Conservation (phyloP, 1,140 invertebrate species). For the Popillia japonica region DNA sequence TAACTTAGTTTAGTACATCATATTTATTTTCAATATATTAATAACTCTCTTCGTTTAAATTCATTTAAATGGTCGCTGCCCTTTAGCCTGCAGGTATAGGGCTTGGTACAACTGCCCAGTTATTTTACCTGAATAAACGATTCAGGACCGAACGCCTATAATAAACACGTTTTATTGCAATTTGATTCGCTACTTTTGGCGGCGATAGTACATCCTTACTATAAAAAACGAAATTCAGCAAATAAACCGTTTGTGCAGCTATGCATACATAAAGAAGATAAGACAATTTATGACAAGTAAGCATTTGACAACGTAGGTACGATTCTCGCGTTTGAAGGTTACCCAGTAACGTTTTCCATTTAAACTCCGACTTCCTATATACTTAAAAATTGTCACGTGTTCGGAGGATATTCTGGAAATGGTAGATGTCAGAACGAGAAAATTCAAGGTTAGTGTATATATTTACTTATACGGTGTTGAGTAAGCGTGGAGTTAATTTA, state of each 20-base stretch:
- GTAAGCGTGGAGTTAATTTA: background rate
- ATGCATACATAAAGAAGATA: no score
- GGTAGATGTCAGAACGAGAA: background rate
- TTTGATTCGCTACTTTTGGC: no score
- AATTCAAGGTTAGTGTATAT: background rate
- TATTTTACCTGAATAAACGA: no score
- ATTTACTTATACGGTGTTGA: background rate
- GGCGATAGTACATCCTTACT: background rate
- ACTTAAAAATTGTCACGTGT: constrained; percentile 1
- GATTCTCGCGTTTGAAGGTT: constrained; percentile 9
- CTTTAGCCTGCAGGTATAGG: no score
- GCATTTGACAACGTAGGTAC: background rate
- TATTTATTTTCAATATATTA: no score
- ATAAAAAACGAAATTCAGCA: background rate
- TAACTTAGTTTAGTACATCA: no score
- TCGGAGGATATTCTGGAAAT: background rate
- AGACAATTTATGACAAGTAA: background rate
- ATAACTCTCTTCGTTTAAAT: no score
- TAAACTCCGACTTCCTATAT: constrained; percentile 1
- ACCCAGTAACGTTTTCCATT: background rate
- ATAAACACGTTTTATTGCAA: no score
- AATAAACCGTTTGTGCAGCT: background rate
- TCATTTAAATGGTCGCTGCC: no score
- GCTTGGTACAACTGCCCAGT: no score
- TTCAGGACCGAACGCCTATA: no score